These are phyloP conservation scores for Nerophis lumbriciformis DNA, from an alignment of 2,113 vertebrate genomes.

Conservation along the genomic window DNA sequence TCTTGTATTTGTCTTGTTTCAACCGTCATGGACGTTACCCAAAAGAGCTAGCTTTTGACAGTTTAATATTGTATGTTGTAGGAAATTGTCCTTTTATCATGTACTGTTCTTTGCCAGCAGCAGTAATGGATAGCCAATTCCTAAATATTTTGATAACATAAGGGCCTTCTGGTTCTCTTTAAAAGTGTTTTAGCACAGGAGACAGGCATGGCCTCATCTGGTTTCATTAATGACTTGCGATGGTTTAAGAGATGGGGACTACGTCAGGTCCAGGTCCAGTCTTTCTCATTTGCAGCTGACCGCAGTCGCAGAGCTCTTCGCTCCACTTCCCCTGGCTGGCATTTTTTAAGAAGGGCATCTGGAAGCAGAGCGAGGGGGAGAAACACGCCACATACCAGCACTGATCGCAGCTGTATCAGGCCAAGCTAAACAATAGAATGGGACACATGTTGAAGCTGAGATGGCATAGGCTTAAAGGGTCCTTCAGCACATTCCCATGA, in stretches of 20 bases:
- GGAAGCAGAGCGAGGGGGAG: conserved; percentile 40
- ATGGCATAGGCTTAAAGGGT: conserved; percentile 13
- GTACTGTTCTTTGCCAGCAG: conserved; percentile 42
- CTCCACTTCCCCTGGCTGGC: conserved; percentile 45
- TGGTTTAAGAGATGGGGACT: conserved; percentile 43
- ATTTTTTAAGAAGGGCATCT: conserved; percentile 58
- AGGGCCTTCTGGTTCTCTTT: conserved; percentile 51
- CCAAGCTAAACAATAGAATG: conserved; percentile 36
- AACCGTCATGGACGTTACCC: conserved; percentile 30
- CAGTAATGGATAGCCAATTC: conserved; percentile 53
- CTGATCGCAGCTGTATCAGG: conserved; percentile 27
- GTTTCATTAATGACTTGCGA: conserved; percentile 65
- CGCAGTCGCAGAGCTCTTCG: conserved; percentile 39
- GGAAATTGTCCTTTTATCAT: conserved; percentile 27
- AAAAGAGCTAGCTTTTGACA: conserved; percentile 8
- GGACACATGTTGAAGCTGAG: conserved; percentile 36
- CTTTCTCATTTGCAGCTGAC: conserved; percentile 60
- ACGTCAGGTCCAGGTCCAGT: conserved; percentile 57
- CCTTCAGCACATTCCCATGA: conserved; percentile 26
- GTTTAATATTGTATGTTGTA: conserved; percentile 4
- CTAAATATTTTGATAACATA: conserved; percentile 63
- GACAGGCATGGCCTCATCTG: conserved; percentile 38
- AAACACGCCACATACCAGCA: conserved; percentile 45
- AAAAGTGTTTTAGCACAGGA: conserved; percentile 49
- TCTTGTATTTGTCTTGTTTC: conserved; percentile 36